phyloP scores from a whole-genome alignment of 2,888 invertebrate species.

The Proisotoma minuta region DNA sequence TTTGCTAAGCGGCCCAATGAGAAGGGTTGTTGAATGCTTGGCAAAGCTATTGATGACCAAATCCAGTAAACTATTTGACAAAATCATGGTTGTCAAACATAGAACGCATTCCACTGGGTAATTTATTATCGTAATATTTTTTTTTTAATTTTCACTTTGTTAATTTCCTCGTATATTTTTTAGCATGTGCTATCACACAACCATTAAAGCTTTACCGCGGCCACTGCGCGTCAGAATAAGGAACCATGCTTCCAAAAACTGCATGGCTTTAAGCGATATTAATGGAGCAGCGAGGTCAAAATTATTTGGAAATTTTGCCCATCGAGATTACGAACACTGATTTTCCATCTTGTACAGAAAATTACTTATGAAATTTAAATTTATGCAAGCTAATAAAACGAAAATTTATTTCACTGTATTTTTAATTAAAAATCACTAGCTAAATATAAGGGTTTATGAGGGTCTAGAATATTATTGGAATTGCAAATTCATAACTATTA shows the following conservation, averaged over 20 bases:
- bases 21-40: conserved; percentile 7
- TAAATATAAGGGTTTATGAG: too few relatives aligned
- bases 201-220: conserved; percentile 18
- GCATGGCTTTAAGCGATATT: conserved; percentile 28
- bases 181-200: conserved; percentile 30
- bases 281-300: conserved; percentile 21
- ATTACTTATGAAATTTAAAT: too few relatives aligned
- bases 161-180: background rate
- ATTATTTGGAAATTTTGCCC: too few relatives aligned
- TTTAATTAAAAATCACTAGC: too few relatives aligned
- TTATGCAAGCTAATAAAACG: too few relatives aligned
- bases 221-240: conserved; percentile 30
- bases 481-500: too few relatives aligned
- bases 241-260: conserved; percentile 34
- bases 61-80: background rate
- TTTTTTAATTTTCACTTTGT: background rate
- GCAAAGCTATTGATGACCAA: conserved; percentile 13
- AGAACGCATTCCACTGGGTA: background rate
- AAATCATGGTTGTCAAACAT: conserved; percentile 12
- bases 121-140: background rate
- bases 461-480: too few relatives aligned
- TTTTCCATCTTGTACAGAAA: too few relatives aligned
- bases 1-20: conserved; percentile 19
- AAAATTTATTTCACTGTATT: too few relatives aligned
- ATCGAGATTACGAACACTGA: too few relatives aligned